Evolutionary conservation across 1,140 invertebrate genomes (phyloP).

Genomic region (Laupala kohalensis): DNA sequence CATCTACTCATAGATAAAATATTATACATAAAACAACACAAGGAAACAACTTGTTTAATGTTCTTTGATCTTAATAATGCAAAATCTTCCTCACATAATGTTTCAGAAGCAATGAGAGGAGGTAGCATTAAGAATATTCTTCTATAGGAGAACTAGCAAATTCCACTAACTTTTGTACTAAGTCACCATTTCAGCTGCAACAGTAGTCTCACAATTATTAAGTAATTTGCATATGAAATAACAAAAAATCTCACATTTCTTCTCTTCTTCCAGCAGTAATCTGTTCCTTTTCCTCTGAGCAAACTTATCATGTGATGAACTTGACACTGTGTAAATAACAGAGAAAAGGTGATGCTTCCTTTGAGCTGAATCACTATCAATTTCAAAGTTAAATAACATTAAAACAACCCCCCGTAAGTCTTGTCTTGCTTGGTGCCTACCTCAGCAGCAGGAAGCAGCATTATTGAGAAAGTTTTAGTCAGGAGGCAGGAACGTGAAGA

Average conservation of each 20-base stretch:
- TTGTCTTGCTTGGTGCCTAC: background rate
- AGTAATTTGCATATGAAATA: background rate
- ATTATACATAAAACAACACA: background rate
- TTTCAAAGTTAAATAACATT: background rate
- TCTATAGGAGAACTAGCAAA: background rate
- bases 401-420: background rate
- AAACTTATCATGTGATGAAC: background rate
- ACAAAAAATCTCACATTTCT: background rate
- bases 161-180: background rate
- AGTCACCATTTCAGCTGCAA: background rate
- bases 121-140: background rate
- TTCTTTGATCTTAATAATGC: background rate
- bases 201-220: too few species aligned
- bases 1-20: background rate
- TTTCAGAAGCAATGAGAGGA: background rate
- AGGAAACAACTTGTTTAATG: background rate
- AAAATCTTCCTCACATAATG: too few species aligned
- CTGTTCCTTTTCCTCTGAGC: background rate
- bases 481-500: slow-evolving; percentile 77
- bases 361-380: background rate
- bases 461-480: too few species aligned
- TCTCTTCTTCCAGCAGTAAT: background rate
- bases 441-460: too few species aligned
- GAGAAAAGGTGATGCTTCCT: background rate
- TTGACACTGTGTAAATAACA: background rate